Evolutionary conservation across 2,797 vertebrate species (phyloP), one percentile per base, ranked within the genome.

Genomic region (Microchirus variegatus): DNA sequence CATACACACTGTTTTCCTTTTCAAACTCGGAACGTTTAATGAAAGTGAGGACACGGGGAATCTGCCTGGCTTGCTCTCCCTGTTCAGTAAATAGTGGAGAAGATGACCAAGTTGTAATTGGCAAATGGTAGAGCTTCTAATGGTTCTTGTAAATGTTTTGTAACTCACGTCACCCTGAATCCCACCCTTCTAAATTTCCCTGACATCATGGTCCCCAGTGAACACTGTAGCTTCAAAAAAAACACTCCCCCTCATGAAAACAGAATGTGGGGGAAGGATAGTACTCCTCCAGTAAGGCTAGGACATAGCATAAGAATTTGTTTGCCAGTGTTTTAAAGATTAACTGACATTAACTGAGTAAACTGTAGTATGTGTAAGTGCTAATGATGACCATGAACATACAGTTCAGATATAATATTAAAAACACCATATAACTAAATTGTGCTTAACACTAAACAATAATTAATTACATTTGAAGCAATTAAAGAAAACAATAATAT

Each of bases 131-230:
- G n/a, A 6, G 36, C 41, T 74, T 56, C 67, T 75, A 80, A 80
- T 78, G 86, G 78, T 81, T 91, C 83, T 84, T 83, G 83, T 90
- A 91, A 90, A 93, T 93, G 78, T 83, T 91, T 92, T 68, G 70
- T 84, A 81, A 53, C 66, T 90, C 61, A 53, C 80, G 80, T 94
- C 91, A 93, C 81, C 76, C 60, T 70, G 82, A 83, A 90, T 87
- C 87, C 90, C 92, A 89, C 93, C 93, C 92, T 88, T 85, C 60
- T 77, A 83, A 91, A 83, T 81, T 75, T 74, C 69, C 72, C 79
- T 91, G 87, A 90, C 84, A 81, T 88, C 79, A 90, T 78, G 68
- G 67, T 85, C 87, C 77, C 82, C 59, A 40, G 77, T 84, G 88
- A 84, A 62, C 63, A 53, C 60, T 67, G 46, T 66, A 67, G 54